Base-by-base conservation (phyloP, 2,888 invertebrate species). In the Copidosoma aretas region DNA sequence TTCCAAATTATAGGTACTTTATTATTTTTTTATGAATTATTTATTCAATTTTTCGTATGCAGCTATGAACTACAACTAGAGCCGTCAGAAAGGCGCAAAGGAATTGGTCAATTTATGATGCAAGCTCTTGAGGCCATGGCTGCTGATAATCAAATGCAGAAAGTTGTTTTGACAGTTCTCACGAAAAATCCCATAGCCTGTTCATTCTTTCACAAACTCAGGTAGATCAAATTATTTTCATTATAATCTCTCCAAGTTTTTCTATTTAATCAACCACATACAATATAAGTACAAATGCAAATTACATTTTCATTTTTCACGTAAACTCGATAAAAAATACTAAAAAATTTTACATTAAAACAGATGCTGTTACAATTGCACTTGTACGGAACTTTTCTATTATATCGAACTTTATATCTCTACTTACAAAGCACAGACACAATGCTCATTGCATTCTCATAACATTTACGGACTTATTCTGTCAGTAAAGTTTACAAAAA, bases 11-110 rank as follows among this genome's bases (percentile, higher is more conserved):
- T 32, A 3, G 8, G 8, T 32, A 8, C 32, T 8, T 32, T 32
- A 8, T 5, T 32, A 32, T 32, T 32, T 32, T 25, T 46, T 39
- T 17, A 41, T 43, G 60, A 63, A 54, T 53, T 52, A 19, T 58
- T 41, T 49, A 58, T 25, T 46, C 19, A 49, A 22, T 67, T 49
- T 17, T 54, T 19, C 10, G 56, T 62, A 56, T 84, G 60, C 78
- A 94, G 94, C 82, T 97, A 96, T 85, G 96, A 96, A 84, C 87
- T 96, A 73, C 96, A 97, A 84, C 86, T 96, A 75, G 91, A 91
- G 79, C 84, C 88, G 61, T 85, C 84, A 14, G 88, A 89, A 41
- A 89, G 92, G 72, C 86, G 93, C 70, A 91, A 91, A 82, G 95
- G 95, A 14, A 86, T 96, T 54, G 96, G 96, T 5, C 91, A 91